Percentiles rank a stretch among this genome's conserved stretches.
These are phyloP conservation scores for Philopotamus ludificatus DNA, from an alignment of 1,140 invertebrate genomes.

Conservation along the genomic window DNA sequence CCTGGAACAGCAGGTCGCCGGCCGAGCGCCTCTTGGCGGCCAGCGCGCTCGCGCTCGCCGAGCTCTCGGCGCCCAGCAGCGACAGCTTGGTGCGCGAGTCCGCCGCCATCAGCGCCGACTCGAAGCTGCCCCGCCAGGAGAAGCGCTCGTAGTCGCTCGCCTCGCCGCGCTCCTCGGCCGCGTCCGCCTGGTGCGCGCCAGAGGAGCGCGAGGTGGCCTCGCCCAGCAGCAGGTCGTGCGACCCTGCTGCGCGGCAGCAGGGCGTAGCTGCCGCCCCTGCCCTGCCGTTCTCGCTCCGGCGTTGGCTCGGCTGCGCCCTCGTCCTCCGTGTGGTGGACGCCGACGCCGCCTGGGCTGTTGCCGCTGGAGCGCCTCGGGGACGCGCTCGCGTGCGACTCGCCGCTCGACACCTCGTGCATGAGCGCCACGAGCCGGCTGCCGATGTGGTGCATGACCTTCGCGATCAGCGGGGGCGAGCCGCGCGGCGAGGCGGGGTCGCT, in stretches of 20 bases:
- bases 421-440: constrained; percentile 83
- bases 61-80: constrained; percentile 66
- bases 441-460: constrained; percentile 91
- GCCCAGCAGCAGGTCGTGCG: constrained; percentile 71
- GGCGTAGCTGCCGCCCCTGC: constrained; percentile 42
- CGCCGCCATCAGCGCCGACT: constrained; percentile 78
- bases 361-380: constrained; percentile 54
- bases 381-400: constrained; percentile 57
- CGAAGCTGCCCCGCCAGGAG: constrained; percentile 87
- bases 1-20: constrained; percentile 74
- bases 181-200: constrained; percentile 56
- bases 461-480: constrained; percentile 81
- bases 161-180: constrained; percentile 68
- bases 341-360: constrained; percentile 59
- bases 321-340: constrained; percentile 77
- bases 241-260: constrained; percentile 68
- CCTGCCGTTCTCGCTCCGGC: constrained; percentile 28
- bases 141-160: constrained; percentile 86
- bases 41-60: constrained; percentile 62
- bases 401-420: constrained; percentile 88
- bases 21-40: constrained; percentile 75
- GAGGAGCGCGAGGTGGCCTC: constrained; percentile 54
- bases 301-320: constrained; percentile 65
- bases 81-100: constrained; percentile 78
- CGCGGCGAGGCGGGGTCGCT: constrained; percentile 58